Conservation (phyloP, 92 coral and sea anemone species). For the Blastomussa wellsi region DNA sequence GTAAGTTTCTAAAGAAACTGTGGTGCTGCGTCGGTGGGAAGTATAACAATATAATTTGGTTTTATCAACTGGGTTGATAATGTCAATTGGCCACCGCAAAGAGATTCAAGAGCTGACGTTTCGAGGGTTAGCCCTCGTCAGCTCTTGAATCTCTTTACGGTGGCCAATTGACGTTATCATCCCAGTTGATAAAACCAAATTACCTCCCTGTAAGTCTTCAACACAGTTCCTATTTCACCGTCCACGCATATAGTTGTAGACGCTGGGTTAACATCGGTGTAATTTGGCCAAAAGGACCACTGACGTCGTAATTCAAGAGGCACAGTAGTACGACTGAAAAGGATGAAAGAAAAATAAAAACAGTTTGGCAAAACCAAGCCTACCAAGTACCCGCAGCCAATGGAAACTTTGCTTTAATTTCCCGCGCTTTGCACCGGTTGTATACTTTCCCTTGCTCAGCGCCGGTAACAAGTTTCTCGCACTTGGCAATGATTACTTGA, state of each 20-base stretch:
- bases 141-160: too few relatives aligned
- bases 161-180: too few relatives aligned
- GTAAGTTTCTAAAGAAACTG: too few relatives aligned
- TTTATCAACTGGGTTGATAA: too few relatives aligned
- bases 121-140: too few relatives aligned
- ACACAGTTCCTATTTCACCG: slow-evolving; percentile 91
- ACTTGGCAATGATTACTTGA: background rate
- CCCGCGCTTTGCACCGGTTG: background rate
- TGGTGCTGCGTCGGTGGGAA: too few relatives aligned
- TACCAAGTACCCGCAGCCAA: background rate
- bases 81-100: too few relatives aligned
- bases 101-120: too few relatives aligned
- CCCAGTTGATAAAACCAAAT: too few relatives aligned
- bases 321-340: slow-evolving; percentile 77
- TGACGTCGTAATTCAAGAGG: slow-evolving; percentile 79
- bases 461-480: too few relatives aligned
- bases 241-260: slow-evolving; percentile 85
- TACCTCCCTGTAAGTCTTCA: slow-evolving; percentile 92
- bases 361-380: background rate
- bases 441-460: background rate
- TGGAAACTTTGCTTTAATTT: too few relatives aligned
- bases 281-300: slow-evolving; percentile 81
- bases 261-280: slow-evolving; percentile 33
- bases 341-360: background rate
- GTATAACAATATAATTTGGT: too few relatives aligned